These are phyloP conservation scores for Melanophora roralis DNA, from an alignment of 2,888 invertebrate species.

Conservation along the genomic window DNA sequence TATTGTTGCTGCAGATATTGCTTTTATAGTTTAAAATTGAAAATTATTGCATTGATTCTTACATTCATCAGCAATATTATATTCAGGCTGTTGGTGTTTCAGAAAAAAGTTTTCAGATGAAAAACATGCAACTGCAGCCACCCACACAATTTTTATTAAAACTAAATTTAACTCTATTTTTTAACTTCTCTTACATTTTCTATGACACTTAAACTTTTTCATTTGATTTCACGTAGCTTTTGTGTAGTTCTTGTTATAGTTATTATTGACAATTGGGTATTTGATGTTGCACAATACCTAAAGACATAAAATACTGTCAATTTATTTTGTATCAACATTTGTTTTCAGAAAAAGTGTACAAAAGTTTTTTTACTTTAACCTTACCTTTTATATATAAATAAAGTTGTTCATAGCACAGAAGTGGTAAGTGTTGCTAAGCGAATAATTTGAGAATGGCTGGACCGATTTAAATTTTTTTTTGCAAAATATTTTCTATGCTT, in stretches of 20 bases:
- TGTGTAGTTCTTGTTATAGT: not conserved
- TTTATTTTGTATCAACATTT: constrained; percentile 24
- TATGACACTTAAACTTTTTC: constrained; percentile 5
- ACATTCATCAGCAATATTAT: not conserved
- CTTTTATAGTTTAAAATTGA: constrained; percentile 13
- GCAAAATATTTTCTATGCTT: too few relatives aligned
- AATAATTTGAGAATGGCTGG: too few relatives aligned
- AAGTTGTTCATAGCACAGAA: too few relatives aligned
- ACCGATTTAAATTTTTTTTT: too few relatives aligned
- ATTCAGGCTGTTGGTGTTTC: not conserved
- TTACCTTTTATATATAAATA: too few relatives aligned
- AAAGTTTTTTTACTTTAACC: not conserved
- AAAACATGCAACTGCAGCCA: not conserved
- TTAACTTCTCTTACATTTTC: not conserved
- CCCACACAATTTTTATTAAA: not conserved
- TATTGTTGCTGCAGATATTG: not conserved
- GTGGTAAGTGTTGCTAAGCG: too few relatives aligned
- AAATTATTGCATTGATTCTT: constrained; percentile 5
- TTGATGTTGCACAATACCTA: not conserved
- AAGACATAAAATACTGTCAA: not conserved
- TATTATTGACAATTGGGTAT: not conserved
- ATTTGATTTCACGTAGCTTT: not conserved
- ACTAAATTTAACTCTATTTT: not conserved
- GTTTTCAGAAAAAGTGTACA: not conserved
- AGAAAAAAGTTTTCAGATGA: not conserved